A percentile compares a stretch with the other conserved stretches of the same genome.
Conservation (phyloP, 2,888 invertebrate genomes). For the Nesidiocoris tenuis region DNA sequence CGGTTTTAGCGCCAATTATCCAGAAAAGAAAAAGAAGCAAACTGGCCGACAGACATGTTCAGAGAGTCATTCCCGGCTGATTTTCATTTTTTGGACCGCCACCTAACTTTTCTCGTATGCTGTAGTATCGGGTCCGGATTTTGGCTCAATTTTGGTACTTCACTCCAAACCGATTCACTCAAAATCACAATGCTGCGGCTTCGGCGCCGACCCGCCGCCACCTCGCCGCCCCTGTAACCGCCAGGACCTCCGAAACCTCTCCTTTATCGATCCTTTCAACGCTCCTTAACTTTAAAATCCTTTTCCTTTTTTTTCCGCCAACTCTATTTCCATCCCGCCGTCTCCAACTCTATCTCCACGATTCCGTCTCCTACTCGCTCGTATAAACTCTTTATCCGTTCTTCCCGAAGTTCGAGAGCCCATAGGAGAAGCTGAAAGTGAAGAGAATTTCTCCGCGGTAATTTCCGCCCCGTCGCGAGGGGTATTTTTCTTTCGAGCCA, state of each 20-base stretch:
- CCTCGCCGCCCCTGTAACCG: conserved; percentile 1
- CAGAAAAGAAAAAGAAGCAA: too few relatives aligned
- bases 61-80: too few relatives aligned
- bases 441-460: neutral
- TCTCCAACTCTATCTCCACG: neutral
- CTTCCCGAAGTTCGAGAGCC: neutral
- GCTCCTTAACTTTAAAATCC: conserved; percentile 37
- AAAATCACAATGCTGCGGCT: too few relatives aligned
- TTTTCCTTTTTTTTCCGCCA: conserved; percentile 5
- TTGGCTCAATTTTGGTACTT: too few relatives aligned
- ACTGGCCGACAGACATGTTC: too few relatives aligned
- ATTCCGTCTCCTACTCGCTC: neutral
- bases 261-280: conserved; percentile 26
- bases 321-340: neutral
- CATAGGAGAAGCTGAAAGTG: neutral
- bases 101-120: too few relatives aligned
- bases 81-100: too few relatives aligned
- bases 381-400: neutral
- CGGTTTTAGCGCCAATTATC: too few relatives aligned
- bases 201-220: neutral
- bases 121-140: too few relatives aligned
- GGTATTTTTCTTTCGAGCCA: neutral
- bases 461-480: neutral
- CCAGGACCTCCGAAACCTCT: conserved; percentile 2
- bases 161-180: too few relatives aligned